Base-by-base conservation (phyloP, 1,140 invertebrate genomes). In the Panulirus ornatus region DNA sequence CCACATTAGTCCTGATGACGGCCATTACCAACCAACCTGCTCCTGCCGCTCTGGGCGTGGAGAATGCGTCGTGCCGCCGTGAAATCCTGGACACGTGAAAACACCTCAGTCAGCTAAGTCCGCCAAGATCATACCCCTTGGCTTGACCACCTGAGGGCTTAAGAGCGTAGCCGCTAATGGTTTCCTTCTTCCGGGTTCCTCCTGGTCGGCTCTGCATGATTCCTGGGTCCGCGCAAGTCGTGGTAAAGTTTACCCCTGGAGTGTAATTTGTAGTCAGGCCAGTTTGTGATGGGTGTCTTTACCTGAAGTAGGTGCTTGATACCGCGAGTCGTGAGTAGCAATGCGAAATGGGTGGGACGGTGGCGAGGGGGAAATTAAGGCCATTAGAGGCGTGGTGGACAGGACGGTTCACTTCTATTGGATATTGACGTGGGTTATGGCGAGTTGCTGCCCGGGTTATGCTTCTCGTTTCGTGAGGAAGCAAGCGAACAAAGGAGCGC, bases 61-160 rank as follows among this genome's bases (percentile, higher is more conserved):
- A 81, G 51, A 81, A 81, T 81, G 78, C 47, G 78, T 44, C 47
- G 78, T 54, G 78, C 51, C 16, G 78, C 6, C 47, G 47, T 81
- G 78, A 81, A 81, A 81, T 58, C 30, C 47, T 22, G 14, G 19
- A 5, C 78, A 81, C 78, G 78, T 36, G 27, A 81, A 3, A 14
- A 30, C 16, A n/a, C 19, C 44, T 51, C 75, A 38, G 5, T 14
- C 19, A 38, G 11, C 22, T 40, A 2, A 36, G 71, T 0, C 34
- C 16, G 27, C 71, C 71, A 34, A 19, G 2, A 75, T 2, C 34
- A 22, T 9, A 3, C 19, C 16, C 40, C 2, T 38, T 3, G 0
- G 2, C 27, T 5, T 3, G 34, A 5, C 8, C 30, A 34, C 34
- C 22, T 2, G 16, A 5, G 19, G 3, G 40, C 38, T 14, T 3